A percentile compares a stretch with the other conserved stretches of the same genome.
These are phyloP conservation scores for Protophormia terraenovae DNA, from an alignment of 2,888 invertebrate species.

Conservation along the genomic window DNA sequence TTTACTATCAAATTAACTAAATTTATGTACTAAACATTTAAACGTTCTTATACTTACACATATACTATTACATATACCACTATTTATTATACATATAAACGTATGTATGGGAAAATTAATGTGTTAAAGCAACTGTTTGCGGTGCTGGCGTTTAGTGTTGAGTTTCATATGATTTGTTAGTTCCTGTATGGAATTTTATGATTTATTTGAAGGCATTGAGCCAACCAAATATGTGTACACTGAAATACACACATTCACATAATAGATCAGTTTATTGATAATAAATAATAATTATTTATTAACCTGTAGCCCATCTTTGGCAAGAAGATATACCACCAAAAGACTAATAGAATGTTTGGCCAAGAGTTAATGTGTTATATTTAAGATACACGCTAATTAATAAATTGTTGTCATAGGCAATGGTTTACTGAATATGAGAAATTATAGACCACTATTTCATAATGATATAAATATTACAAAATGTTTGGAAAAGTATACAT, in stretches of 20 bases:
- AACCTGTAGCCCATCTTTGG: slow-evolving; percentile 20
- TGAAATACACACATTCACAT: background rate
- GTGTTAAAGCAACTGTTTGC: background rate
- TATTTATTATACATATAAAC: background rate
- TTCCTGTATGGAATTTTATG: background rate
- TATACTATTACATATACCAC: too few species aligned
- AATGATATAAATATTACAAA: too few species aligned
- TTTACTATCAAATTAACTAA: slow-evolving; percentile 4
- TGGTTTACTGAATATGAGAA: background rate
- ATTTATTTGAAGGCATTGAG: slow-evolving; percentile 45
- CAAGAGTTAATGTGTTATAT: background rate
- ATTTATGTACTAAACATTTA: background rate
- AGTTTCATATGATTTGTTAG: background rate
- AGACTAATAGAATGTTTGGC: background rate
- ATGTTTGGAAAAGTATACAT: too few species aligned
- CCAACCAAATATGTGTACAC: background rate
- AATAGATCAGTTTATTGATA: slow-evolving; percentile 3
- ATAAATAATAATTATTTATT: slow-evolving; percentile 42
- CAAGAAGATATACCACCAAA: background rate
- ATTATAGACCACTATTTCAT: background rate
- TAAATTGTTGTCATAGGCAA: background rate
- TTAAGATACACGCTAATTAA: background rate
- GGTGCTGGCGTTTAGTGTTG: background rate
- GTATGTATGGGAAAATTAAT: background rate
- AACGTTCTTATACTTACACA: background rate